A percentile compares a stretch with the other conserved stretches of the same genome.
Evolutionary conservation across 1,140 invertebrate genomes (phyloP).

Genomic region (Diachasma alloeum): DNA sequence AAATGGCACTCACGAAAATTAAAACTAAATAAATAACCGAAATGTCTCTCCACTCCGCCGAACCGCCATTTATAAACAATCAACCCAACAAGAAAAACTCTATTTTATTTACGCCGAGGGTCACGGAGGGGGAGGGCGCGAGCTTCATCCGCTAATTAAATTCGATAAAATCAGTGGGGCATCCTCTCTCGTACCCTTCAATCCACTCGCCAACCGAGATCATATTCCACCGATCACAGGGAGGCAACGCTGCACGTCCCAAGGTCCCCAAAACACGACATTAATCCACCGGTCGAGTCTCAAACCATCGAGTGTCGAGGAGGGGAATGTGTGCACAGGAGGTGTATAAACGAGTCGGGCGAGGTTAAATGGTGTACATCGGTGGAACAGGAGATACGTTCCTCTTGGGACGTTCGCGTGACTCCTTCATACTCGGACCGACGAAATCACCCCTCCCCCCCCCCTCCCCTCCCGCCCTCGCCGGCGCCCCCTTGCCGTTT

Average conservation of each 20-base stretch:
- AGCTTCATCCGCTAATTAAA: conserved; percentile 45
- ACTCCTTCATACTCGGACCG: conserved; percentile 11
- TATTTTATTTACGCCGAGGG: not conserved
- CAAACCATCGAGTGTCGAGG: not conserved
- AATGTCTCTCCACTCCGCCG: not conserved
- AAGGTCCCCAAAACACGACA: conserved; percentile 3
- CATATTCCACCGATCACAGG: conserved; percentile 28
- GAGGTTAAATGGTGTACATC: conserved; percentile 10
- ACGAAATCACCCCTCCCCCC: not conserved
- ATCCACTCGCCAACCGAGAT: conserved; percentile 16
- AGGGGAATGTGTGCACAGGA: not conserved
- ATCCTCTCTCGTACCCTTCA: not conserved
- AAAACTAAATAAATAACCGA: not conserved
- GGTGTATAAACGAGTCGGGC: conserved; percentile 4
- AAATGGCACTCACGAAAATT: no score
- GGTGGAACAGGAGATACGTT: not conserved
- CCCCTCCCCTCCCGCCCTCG: not conserved
- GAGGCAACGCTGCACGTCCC: not conserved
- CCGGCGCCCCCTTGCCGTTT: not conserved
- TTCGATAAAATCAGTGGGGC: conserved; percentile 42
- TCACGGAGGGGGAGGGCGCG: conserved; percentile 24
- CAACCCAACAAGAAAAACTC: not conserved
- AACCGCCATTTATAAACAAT: not conserved
- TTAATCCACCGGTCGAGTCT: not conserved
- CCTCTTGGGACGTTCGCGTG: conserved; percentile 22